Evolutionary conservation across 2,113 vertebrate genomes (phyloP), one percentile per base, ranked within the genome.

Genomic region (Pelusios castaneus): DNA sequence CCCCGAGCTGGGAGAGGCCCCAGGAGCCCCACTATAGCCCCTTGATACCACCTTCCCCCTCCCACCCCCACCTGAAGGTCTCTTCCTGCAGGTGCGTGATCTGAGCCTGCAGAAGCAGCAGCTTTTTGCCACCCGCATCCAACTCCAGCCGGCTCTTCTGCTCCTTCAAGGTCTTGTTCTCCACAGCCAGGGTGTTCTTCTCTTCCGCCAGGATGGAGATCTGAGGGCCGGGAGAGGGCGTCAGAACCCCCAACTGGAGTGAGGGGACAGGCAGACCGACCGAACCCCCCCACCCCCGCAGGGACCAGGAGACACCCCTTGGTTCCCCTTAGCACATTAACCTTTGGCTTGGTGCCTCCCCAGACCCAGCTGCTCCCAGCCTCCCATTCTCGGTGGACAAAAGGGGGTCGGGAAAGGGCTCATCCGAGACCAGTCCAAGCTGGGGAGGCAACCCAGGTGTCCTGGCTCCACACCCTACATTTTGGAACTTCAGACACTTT

Each of bases 1-100:
- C 51, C 73, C 60, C 10, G 27, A 41, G 6, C 6, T 29, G 8
- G 47, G 29, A 38, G 2, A 5, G 6, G 17, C 38, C 63, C 77
- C 43, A 47, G 38, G n/a, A 29, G 29, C 1, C 27, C 55, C 45
- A n/a, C 41, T 29, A 31, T 14, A 12, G 3, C 47, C 17, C 10
- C 24, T 13, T 29, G 43, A 1, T 43, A 60, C 34, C 77, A 47
- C 2, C 2, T 31, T 24, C 1, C 43, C 31, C 27, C 1, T 41
- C 8, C 25, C 8, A 51, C 10, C 19, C 43, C 8, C 60, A 99
- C 99, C 99, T 98, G 98, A 98, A 99, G 91, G 99, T 99, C 95
- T 99, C 99, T 94, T 99, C 99, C 93, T 99, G 99, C 12, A 99
- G 97, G 97, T 99, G 99, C 88, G 99, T 99, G 94, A 99, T 98